These are phyloP conservation scores for Artibeus jamaicensis DNA, from an alignment of 2,797 vertebrate genomes.

Conservation along the genomic window DNA sequence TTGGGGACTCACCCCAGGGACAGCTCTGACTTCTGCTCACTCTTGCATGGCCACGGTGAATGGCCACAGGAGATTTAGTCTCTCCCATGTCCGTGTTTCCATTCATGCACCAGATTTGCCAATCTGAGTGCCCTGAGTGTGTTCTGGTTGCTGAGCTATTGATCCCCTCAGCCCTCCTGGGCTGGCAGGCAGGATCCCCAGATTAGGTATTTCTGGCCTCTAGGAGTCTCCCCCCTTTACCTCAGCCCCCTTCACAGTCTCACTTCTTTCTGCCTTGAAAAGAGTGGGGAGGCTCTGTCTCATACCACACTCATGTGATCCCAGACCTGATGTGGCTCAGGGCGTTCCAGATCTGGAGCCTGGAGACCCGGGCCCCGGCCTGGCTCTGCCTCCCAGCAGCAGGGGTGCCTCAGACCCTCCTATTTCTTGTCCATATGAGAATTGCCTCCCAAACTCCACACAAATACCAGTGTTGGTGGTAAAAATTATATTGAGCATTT, in stretches of 20 bases:
- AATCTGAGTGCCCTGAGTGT: background rate
- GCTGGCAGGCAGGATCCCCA: background rate
- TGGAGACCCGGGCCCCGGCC: background rate
- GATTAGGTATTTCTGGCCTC: background rate
- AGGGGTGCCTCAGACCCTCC: background rate
- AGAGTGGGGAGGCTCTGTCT: background rate
- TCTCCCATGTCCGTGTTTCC: background rate
- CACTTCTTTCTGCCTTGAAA: background rate
- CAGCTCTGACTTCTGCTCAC: background rate
- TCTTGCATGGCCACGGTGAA: background rate
- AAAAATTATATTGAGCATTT: background rate
- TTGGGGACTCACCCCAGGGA: background rate
- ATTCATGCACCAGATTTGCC: background rate
- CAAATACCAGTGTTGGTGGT: background rate
- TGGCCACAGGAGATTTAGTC: background rate
- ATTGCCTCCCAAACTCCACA: background rate
- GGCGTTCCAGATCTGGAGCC: background rate
- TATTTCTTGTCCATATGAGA: background rate
- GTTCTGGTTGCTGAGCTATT: background rate
- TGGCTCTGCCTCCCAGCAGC: background rate
- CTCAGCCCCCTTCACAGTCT: background rate
- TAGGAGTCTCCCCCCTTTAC: background rate
- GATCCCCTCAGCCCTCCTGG: background rate
- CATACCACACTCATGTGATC: background rate
- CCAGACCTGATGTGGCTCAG: background rate